Conservation (phyloP, 2,113 vertebrate genomes). For the Prionailurus bengalensis region DNA sequence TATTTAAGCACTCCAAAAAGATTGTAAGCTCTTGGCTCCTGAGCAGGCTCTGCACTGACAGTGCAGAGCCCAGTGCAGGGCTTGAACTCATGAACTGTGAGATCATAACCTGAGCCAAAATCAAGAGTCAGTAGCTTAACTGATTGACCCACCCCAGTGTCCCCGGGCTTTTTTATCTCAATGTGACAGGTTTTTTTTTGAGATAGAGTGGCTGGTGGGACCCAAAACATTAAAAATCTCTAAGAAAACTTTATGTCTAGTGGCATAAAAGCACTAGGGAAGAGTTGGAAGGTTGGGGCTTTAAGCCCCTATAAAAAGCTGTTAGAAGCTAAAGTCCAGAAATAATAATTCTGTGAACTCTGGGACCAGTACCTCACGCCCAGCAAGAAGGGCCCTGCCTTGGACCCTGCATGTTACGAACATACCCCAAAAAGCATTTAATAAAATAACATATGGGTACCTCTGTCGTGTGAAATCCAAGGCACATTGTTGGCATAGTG, state of each 20-base stretch:
- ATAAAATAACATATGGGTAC: neutral
- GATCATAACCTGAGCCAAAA: too few relatives aligned
- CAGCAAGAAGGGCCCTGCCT: neutral
- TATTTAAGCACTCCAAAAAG: slow-evolving; percentile 28
- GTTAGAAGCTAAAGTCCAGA: neutral
- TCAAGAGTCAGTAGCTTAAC: neutral
- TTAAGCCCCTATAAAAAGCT: neutral
- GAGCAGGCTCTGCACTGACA: too few relatives aligned
- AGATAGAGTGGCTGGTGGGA: neutral
- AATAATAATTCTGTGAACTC: neutral
- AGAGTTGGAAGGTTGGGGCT: neutral
- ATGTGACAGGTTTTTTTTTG: neutral
- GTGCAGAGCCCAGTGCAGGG: neutral
- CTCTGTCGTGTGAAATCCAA: neutral
- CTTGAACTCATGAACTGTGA: neutral
- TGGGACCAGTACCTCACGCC: neutral
- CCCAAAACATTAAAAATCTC: neutral
- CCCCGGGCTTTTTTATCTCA: neutral
- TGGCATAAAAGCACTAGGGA: neutral
- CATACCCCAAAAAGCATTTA: neutral
- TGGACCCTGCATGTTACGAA: neutral
- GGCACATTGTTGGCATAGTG: neutral
- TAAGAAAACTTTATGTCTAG: neutral
- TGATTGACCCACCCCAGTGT: neutral
- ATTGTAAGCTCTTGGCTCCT: neutral